Evolutionary conservation across 1,140 invertebrate species (phyloP).

Genomic region (Macrosteles quadrilineatus): DNA sequence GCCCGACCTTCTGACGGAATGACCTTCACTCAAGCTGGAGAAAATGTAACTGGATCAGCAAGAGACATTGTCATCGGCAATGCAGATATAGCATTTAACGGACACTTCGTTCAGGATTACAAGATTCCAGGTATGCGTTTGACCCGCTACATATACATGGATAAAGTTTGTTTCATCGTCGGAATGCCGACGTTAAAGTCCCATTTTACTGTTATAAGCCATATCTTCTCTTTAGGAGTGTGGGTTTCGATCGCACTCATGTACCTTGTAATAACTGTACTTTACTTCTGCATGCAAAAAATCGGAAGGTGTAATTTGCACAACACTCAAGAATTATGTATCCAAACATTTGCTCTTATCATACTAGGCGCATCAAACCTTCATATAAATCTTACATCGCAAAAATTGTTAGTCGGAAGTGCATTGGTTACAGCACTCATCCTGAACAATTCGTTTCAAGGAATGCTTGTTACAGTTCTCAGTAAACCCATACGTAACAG

Average conservation of each 20-base stretch:
- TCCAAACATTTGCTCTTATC: not conserved
- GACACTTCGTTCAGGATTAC: not conserved
- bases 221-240: not conserved
- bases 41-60: not conserved
- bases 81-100: conserved; percentile 11
- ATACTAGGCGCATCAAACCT: not conserved
- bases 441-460: not conserved
- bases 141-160: not conserved
- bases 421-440: not conserved
- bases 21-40: not conserved
- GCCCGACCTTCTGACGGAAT: not conserved
- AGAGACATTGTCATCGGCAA: not conserved
- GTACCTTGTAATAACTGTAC: not conserved
- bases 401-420: conserved; percentile 3
- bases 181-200: not conserved
- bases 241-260: not conserved
- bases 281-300: not conserved
- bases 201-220: not conserved
- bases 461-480: not conserved
- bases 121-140: not conserved
- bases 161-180: conserved; percentile 14
- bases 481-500: not conserved
- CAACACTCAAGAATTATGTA: not conserved
- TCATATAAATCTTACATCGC: too few species aligned
- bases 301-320: not conserved